Evolutionary conservation across 2,888 invertebrate species (phyloP).

Genomic region (Drosophila formosana): DNA sequence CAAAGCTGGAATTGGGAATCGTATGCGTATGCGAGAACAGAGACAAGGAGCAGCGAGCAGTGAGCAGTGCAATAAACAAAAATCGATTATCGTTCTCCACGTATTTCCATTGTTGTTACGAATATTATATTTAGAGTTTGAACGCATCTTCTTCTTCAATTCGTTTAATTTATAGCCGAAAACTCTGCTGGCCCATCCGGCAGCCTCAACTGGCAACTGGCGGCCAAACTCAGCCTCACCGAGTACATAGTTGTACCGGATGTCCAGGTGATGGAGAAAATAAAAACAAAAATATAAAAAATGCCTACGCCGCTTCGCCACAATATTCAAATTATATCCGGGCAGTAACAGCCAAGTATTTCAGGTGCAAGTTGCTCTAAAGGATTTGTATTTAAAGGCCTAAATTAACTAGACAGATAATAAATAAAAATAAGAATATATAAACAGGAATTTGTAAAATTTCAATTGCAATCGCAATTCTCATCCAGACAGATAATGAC

Average conservation of each 20-base stretch:
- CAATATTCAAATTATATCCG: constrained; percentile 68
- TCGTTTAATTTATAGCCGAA: constrained; percentile 82
- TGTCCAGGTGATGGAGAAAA: constrained; percentile 47
- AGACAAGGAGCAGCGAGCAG: constrained; percentile 55
- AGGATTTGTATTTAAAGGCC: not conserved
- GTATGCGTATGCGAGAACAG: constrained; percentile 44
- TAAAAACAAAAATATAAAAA: constrained; percentile 31
- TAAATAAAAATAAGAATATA: too few species aligned
- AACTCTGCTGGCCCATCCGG: constrained; percentile 59
- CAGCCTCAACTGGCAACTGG: constrained; percentile 39
- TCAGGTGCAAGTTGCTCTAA: not conserved
- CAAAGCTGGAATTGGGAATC: constrained; percentile 5
- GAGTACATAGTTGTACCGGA: constrained; percentile 57
- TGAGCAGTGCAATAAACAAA: constrained; percentile 83
- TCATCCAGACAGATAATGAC: too few species aligned
- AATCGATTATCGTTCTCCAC: constrained; percentile 84
- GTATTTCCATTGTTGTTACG: constrained; percentile 79
- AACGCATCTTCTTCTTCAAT: constrained; percentile 69
- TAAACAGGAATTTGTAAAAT: too few species aligned
- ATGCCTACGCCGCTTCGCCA: constrained; percentile 17
- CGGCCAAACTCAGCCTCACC: constrained; percentile 18
- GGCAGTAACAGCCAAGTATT: constrained; percentile 27
- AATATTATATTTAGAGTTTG: constrained; percentile 79
- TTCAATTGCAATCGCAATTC: too few species aligned
- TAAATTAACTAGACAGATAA: too few species aligned